Evolutionary conservation across 2,888 invertebrate species (phyloP), one percentile per base, ranked within the genome.

Genomic region (Orthosia gothica): DNA sequence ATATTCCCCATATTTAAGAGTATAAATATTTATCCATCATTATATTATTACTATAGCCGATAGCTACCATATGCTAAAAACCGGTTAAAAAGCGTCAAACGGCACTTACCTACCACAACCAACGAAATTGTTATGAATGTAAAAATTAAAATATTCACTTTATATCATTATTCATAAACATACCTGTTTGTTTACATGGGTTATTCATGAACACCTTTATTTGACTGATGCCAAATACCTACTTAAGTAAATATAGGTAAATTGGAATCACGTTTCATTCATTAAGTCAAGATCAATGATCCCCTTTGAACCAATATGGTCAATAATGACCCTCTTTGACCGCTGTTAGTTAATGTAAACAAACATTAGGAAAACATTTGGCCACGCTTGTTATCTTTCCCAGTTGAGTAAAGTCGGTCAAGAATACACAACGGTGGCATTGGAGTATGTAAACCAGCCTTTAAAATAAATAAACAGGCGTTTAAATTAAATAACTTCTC

Each of bases 371-470:
- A 67, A 65, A 73, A 20, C 16, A 66, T 32, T 26, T 20, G 20
- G 55, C 40, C 11, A 47, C 32, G 12, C 50, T 9, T 11, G 26
- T 45, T 23, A 32, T 18, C 40, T 71, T 66, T 11, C n/a, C 63
- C 69, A 82, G 64, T 83, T 32, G 12, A 26, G 16, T 66, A 32
- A 71, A 76, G 71, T 79, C 69, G 76, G 79, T 61, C 82, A 72
- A 74, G 68, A 69, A 70, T 83, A 54, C 57, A 61, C 52, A 62
- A 32, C 67, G 13, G 26, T 73, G 72, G 54, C 79, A 83, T 40
- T 54, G 59, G 40, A 40, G 40, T 40, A 9, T 40, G 40, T 40
- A 40, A 40, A 40, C 40, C 1, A 1, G 40, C 40, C 40, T 40
- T 40, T 9, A 40, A 40, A 9, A 45, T 15, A 20, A 47, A 40